Conservation (phyloP, 2,797 vertebrate genomes). For the Poeciliopsis turneri region DNA sequence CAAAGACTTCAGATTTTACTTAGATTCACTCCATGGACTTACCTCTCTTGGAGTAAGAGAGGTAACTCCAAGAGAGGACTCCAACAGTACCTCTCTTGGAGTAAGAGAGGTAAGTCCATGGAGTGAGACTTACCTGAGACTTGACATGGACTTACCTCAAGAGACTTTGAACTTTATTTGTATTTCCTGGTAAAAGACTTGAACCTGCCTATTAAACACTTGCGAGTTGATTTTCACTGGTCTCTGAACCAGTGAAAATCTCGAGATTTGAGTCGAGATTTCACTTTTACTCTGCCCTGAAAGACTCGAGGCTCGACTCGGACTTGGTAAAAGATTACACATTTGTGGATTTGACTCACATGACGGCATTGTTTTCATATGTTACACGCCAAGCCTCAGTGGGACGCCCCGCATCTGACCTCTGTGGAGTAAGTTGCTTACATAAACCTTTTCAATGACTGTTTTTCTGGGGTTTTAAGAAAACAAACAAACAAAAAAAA, state of each 20-base stretch:
- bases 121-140: too few relatives aligned
- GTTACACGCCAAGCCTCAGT: slow-evolving; percentile 7
- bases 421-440: slow-evolving; percentile 31
- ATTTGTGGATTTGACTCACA: slow-evolving; percentile 1
- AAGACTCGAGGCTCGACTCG: background rate
- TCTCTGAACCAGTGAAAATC: too few relatives aligned
- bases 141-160: too few relatives aligned
- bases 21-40: too few relatives aligned
- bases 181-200: too few relatives aligned
- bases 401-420: slow-evolving; percentile 24
- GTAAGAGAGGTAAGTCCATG: too few relatives aligned
- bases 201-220: too few relatives aligned
- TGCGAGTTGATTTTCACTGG: too few relatives aligned
- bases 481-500: background rate
- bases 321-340: background rate
- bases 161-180: too few relatives aligned
- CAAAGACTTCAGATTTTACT: background rate
- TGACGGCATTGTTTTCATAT: background rate
- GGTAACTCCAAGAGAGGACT: too few relatives aligned
- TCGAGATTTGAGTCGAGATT: background rate
- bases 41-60: too few relatives aligned
- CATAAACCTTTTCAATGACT: slow-evolving; percentile 11
- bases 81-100: too few relatives aligned
- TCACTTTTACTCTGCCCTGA: background rate
- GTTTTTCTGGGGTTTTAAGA: slow-evolving; percentile 26